Base-by-base conservation (phyloP, 2,113 vertebrate species). In the Todiramphus saurophagus region DNA sequence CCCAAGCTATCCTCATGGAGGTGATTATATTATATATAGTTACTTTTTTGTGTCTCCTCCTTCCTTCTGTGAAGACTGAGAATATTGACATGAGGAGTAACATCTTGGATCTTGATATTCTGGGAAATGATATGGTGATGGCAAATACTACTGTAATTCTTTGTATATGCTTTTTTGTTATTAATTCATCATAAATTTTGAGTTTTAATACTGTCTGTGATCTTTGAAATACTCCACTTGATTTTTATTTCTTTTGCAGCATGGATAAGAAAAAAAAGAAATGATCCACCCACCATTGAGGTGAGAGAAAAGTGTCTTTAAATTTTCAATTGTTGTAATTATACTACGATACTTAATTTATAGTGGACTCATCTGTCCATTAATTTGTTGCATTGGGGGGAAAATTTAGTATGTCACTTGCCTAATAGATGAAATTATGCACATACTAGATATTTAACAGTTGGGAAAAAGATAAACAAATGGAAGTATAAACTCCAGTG, bases 201-300 rank as follows among this genome's bases (percentile, higher is more conserved):
- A 35, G 18, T 16, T 94, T 56, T 72, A 64, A 39, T 75, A 46
- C 6, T 80, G 3, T 35, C 37, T 74, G 9, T 63, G 16, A n/a
- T 72, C 8, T 94, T 91, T 86, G 17, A 95, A 91, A 92, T 68
- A 87, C 76, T 82, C 12, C 0, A 56, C 70, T 44, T 76, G 6
- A 51, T 77, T 90, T 95, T 83, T 89, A n/a, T 94, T 93, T 95
- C 94, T 97, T 97, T 97, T 94, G 63, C 97, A 99, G 99, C 99
- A 85, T 99, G 99, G 99, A 99, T 99, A 96, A 99, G 98, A 97
- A 99, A 98, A 97, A 99, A 98, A 97, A 98, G 99, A 96, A 98
- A 99, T 76, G 97, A 98, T 82, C 99, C 99, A 95, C 99, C 99
- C 82, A 98, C 98, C 44, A 68, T 97, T 87, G 98, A 99, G 99